Percentiles rank a stretch among this genome's conserved stretches.
Evolutionary conservation across 2,888 invertebrate species (phyloP).

Genomic region (Steinernema scapterisci): DNA sequence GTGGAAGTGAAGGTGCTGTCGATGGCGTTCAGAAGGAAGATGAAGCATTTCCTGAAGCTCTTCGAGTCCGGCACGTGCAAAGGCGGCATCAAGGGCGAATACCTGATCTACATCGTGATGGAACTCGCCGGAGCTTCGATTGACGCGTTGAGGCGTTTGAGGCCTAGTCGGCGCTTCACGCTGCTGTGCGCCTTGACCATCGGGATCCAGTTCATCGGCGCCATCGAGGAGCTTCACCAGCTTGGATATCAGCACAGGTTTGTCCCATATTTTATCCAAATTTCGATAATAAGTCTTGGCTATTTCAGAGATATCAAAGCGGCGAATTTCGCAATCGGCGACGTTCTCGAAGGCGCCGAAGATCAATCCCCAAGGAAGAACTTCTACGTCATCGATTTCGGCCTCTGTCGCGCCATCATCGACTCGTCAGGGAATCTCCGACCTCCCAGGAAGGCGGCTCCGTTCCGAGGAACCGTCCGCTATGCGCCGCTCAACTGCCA

Average conservation of each 20-base stretch:
- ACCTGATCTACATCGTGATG: slow-evolving; percentile 18
- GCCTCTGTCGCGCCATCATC: slow-evolving; percentile 45
- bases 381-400: slow-evolving; percentile 56
- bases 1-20: slow-evolving; percentile 22
- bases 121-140: neutral
- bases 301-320: slow-evolving; percentile 53
- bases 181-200: slow-evolving; percentile 44
- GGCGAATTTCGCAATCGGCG: slow-evolving; percentile 50
- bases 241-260: slow-evolving; percentile 35
- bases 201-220: slow-evolving; percentile 52
- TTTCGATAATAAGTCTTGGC: slow-evolving; percentile 34
- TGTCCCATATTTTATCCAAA: neutral
- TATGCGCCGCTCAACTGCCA: slow-evolving; percentile 44
- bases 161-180: slow-evolving; percentile 39
- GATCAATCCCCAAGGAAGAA: slow-evolving; percentile 36
- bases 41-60: neutral
- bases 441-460: slow-evolving; percentile 43
- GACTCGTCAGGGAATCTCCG: slow-evolving; percentile 38
- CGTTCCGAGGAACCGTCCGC: slow-evolving; percentile 47
- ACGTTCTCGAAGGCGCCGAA: neutral
- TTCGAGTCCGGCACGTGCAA: neutral
- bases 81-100: neutral
- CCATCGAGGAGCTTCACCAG: slow-evolving; percentile 52
- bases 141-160: slow-evolving; percentile 28
- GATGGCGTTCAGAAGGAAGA: neutral